A percentile compares a stretch with the other conserved stretches of the same genome.
Conservation (phyloP, 2,113 vertebrate species). For the Scomber scombrus region DNA sequence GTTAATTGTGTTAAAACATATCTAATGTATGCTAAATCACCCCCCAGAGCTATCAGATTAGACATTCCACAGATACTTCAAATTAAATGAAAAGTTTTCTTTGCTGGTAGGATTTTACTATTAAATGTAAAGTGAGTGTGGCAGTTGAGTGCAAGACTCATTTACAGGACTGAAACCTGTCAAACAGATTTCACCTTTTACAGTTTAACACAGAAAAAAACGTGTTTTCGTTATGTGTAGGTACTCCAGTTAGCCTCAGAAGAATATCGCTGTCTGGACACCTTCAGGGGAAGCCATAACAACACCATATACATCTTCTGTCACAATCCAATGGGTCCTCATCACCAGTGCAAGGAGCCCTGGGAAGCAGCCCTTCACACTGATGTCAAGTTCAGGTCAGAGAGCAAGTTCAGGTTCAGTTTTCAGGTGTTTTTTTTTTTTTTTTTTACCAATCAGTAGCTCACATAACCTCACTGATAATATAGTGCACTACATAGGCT, state of each 20-base stretch:
- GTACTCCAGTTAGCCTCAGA: slow-evolving; percentile 87
- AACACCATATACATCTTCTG: slow-evolving; percentile 89
- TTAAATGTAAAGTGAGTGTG: neutral
- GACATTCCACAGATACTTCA: neutral
- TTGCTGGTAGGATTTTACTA: neutral
- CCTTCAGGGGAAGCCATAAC: slow-evolving; percentile 86
- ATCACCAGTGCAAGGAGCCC: slow-evolving; percentile 81
- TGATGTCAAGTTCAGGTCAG: slow-evolving; percentile 93
- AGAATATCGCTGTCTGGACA: slow-evolving; percentile 88
- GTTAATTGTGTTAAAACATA: neutral
- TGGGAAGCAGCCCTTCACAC: slow-evolving; percentile 91
- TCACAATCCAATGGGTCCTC: slow-evolving; percentile 90
- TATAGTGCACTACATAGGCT: rapidly evolving
- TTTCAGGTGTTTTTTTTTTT: slow-evolving; percentile 4
- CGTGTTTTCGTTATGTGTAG: slow-evolving; percentile 69
- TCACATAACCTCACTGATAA: neutral
- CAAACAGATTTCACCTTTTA: neutral
- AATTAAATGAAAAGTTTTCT: neutral
- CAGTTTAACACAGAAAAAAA: neutral
- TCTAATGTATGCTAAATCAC: neutral
- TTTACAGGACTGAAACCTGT: neutral
- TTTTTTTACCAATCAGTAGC: neutral
- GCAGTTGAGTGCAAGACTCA: neutral
- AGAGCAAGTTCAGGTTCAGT: neutral
- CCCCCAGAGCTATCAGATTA: neutral